Evolutionary conservation across 2,888 invertebrate species (phyloP).

Genomic region (Marronus borbonicus): DNA sequence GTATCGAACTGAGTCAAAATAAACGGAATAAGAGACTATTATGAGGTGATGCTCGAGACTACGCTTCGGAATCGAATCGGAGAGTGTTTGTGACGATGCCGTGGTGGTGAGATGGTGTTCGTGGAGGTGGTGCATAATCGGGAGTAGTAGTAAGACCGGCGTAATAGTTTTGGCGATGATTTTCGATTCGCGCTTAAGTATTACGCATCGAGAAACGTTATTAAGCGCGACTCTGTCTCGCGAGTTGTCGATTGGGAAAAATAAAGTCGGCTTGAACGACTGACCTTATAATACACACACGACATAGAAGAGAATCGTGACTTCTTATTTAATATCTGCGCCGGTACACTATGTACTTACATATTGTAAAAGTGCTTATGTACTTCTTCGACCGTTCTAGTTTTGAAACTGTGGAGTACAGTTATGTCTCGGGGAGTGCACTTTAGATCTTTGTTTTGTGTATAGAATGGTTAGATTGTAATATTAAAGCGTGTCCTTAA

Average conservation of each 20-base stretch:
- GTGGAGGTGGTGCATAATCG: slow-evolving; percentile 42
- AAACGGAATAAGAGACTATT: slow-evolving; percentile 33
- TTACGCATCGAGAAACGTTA: slow-evolving; percentile 1
- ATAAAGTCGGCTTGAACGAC: slow-evolving; percentile 33
- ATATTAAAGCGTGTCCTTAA: no score
- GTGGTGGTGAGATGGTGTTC: slow-evolving; percentile 18
- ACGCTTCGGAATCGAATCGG: background rate
- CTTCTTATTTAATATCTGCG: background rate
- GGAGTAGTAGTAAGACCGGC: slow-evolving; percentile 18
- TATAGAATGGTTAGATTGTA: no score
- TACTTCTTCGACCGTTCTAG: no score
- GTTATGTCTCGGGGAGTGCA: no score
- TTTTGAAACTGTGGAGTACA: no score
- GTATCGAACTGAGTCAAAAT: slow-evolving; percentile 44
- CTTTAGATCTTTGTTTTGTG: no score
- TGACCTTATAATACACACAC: slow-evolving; percentile 5
- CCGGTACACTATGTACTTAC: background rate
- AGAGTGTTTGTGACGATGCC: slow-evolving; percentile 9
- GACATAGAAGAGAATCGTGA: slow-evolving; percentile 4
- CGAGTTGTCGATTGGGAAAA: slow-evolving; percentile 3
- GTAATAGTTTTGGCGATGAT: slow-evolving; percentile 31
- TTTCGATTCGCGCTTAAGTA: background rate
- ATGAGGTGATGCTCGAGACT: slow-evolving; percentile 23
- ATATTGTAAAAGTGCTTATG: background rate
- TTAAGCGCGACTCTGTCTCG: background rate